Percentiles rank a stretch among this genome's conserved stretches.
Conservation (phyloP, 2,797 vertebrate genomes). For the Epinephelus malabaricus region DNA sequence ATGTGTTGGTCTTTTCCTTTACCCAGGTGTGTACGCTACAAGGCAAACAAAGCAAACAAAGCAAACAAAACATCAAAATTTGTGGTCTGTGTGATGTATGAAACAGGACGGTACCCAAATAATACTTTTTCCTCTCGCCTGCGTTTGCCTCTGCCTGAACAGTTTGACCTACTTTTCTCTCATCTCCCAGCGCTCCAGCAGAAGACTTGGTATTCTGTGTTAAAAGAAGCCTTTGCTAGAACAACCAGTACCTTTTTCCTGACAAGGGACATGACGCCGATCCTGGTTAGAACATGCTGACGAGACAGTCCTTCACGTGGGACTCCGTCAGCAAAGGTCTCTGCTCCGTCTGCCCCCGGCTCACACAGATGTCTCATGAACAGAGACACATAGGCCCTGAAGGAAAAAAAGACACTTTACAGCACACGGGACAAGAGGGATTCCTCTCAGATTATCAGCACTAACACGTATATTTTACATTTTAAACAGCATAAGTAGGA, state of each 20-base stretch:
- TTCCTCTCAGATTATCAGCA: slow-evolving; percentile 6
- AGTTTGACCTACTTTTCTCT: slow-evolving; percentile 63
- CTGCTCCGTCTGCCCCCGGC: slow-evolving; percentile 95
- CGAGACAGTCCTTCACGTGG: slow-evolving; percentile 96
- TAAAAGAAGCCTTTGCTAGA: slow-evolving; percentile 28
- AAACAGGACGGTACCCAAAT: background rate
- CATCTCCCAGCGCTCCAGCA: slow-evolving; percentile 40
- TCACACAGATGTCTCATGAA: slow-evolving; percentile 99
- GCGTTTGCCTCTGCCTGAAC: slow-evolving; percentile 24
- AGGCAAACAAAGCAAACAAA: slow-evolving; percentile 5
- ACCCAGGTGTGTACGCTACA: background rate
- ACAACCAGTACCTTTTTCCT: slow-evolving; percentile 93
- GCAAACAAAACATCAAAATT: slow-evolving; percentile 10
- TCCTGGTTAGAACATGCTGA: slow-evolving; percentile 97
- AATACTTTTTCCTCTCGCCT: background rate
- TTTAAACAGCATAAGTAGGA: background rate
- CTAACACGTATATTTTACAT: background rate
- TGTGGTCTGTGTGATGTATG: background rate
- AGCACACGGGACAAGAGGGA: background rate
- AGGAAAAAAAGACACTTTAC: background rate
- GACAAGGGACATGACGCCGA: slow-evolving; percentile 99
- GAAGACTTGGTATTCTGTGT: slow-evolving; percentile 17
- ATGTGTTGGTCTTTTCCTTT: background rate
- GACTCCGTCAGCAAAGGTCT: slow-evolving; percentile 97
- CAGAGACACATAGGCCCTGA: slow-evolving; percentile 97